Base-by-base conservation (phyloP, 1,140 invertebrate genomes). In the Leptoteleia sp. region DNA sequence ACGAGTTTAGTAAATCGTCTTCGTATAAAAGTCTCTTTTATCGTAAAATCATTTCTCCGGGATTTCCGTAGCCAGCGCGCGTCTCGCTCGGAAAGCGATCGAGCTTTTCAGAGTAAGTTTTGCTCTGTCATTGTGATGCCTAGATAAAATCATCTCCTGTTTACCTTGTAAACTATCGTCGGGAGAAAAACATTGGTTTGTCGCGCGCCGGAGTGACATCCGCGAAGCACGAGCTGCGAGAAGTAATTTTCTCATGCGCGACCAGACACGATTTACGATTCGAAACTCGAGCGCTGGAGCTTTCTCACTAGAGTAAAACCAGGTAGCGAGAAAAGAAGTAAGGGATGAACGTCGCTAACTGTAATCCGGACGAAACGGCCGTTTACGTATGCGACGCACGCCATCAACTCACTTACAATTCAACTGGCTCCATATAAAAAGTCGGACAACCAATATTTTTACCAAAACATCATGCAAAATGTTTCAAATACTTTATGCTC, bases 231-330 rank as follows among this genome's bases (percentile, higher is more conserved):
- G 76, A 72, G 64, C 57, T 61, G 57, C 42, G 76, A 81, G 76
- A 81, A 81, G 76, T 79, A 79, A 81, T 81, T 81, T 81, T 79
- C 79, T 76, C 79, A 79, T 70, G 67, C 72, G 71, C 76, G 61
- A 73, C 64, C 75, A 77, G 59, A 75, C 64, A 73, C 64, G 65
- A 79, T 81, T 81, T 79, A 81, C 71, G 76, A 76, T 61, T 81
- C 65, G 72, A 75, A 45, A 65, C 48, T 72, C 45, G 73, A 76
- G 59, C 45, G 48, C 55, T 33, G 70, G 38, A 54, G 68, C 68
- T 70, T 65, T 47, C 61, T 37, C 19, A 16, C 4, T 42, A 12
- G 17, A 67, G 47, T 48, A 57, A 54, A 52, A 64, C 15, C 59
- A 31, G 50, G 61, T 55, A 76, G 64, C 64, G 47, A 71, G 50